phyloP scores from a whole-genome alignment of 1,140 invertebrate genomes.

The Drosophila melanica region DNA sequence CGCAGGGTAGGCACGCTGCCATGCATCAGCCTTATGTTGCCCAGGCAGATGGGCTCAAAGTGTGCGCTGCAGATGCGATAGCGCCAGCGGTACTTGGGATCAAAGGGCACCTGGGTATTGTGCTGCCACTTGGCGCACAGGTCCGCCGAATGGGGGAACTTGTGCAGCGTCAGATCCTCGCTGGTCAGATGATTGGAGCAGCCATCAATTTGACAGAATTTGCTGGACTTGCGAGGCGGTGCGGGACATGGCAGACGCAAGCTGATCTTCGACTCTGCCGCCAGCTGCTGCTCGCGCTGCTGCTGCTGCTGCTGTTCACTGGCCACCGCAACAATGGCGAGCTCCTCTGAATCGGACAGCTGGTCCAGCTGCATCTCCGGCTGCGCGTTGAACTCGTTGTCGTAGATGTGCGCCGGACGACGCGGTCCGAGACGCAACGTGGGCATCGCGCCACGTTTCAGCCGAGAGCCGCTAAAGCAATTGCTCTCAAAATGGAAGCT shows the following conservation, averaged over 20 bases:
- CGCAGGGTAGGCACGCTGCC: conserved; percentile 75
- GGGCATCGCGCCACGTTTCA: conserved; percentile 60
- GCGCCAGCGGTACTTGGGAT: conserved; percentile 59
- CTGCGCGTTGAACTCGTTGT: conserved; percentile 57
- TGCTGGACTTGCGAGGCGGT: conserved; percentile 65
- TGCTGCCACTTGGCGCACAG: conserved; percentile 74
- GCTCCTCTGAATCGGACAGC: too few species aligned
- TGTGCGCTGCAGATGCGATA: conserved; percentile 77
- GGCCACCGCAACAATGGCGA: too few species aligned
- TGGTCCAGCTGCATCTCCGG: not conserved
- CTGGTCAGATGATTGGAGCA: conserved; percentile 65
- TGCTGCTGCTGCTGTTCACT: not conserved
- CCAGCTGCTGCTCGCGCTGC: not conserved
- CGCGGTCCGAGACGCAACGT: conserved; percentile 56
- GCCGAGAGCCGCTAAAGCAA: conserved; percentile 59
- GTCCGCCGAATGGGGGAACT: conserved; percentile 61
- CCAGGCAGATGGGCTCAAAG: conserved; percentile 69
- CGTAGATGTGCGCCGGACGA: conserved; percentile 41
- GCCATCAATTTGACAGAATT: conserved; percentile 66
- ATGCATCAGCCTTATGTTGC: conserved; percentile 59
- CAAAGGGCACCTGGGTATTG: conserved; percentile 71
- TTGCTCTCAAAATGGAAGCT: conserved; percentile 63
- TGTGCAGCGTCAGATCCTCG: conserved; percentile 65
- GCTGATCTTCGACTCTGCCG: not conserved
- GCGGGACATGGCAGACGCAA: conserved; percentile 43